These are phyloP conservation scores for Siphlonurus alternatus DNA, from an alignment of 2,888 invertebrate species.

Conservation along the genomic window DNA sequence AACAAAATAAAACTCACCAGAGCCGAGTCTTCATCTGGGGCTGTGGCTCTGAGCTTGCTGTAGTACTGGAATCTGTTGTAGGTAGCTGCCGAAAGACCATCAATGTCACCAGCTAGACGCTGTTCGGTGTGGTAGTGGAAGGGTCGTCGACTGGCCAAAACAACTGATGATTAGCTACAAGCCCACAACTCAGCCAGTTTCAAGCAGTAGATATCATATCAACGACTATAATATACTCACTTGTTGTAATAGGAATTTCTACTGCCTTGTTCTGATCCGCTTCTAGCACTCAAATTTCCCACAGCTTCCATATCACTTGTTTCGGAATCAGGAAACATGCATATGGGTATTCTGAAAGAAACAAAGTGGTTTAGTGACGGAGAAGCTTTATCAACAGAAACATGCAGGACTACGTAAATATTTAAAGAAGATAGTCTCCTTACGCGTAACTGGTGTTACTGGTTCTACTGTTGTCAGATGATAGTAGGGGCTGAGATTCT, in stretches of 20 bases:
- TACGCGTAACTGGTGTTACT: constrained; percentile 25
- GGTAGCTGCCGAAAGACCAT: constrained; percentile 13
- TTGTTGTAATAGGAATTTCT: neutral
- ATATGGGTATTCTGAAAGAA: constrained; percentile 14
- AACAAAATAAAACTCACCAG: too few species aligned
- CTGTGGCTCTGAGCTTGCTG: constrained; percentile 13
- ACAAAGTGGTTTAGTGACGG: neutral
- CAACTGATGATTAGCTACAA: too few species aligned
- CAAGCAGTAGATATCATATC: too few species aligned
- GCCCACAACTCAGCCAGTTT: too few species aligned
- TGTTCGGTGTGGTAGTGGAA: constrained; percentile 10
- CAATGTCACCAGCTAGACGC: constrained; percentile 7
- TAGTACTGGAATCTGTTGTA: constrained; percentile 16
- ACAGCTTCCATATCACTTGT: constrained; percentile 21
- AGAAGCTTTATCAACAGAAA: neutral
- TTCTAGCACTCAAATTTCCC: neutral
- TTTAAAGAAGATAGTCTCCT: constrained; percentile 13
- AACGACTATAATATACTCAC: too few species aligned
- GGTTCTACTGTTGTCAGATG: constrained; percentile 23
- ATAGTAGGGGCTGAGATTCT: constrained; percentile 27
- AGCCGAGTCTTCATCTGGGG: constrained; percentile 15
- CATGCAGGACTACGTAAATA: constrained; percentile 4
- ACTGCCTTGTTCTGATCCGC: neutral
- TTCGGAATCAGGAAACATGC: constrained; percentile 23
- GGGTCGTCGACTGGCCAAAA: constrained; percentile 8